phyloP scores from a whole-genome alignment of 2,888 invertebrate species.

The Pantelozetes paolii region DNA sequence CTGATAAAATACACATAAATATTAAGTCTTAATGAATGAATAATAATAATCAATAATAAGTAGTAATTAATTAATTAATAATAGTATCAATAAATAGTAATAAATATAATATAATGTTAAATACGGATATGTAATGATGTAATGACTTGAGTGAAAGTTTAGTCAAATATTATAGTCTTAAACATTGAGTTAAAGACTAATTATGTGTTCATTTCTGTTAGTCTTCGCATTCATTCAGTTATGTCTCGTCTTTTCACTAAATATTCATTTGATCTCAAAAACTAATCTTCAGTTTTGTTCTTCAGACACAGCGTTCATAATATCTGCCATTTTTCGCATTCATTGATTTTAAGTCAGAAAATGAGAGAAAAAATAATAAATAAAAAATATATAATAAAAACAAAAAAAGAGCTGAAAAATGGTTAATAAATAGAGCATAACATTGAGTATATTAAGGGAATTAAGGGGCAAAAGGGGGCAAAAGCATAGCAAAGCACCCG shows the following conservation, averaged over 20 bases:
- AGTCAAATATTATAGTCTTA: neutral
- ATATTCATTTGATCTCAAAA: neutral
- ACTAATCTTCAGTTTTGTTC: neutral
- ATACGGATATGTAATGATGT: slow-evolving; percentile 26
- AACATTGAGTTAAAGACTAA: neutral
- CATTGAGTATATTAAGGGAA: no score
- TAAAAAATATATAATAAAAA: neutral
- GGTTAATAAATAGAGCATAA: no score
- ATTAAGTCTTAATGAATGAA: neutral
- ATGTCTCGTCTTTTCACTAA: neutral
- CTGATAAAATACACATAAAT: neutral
- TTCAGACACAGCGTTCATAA: slow-evolving; percentile 19
- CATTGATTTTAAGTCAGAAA: neutral
- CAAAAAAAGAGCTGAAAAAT: no score
- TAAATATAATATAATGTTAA: neutral
- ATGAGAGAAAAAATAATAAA: neutral
- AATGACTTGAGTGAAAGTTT: slow-evolving; percentile 21
- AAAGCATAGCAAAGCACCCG: slow-evolving; percentile 12
- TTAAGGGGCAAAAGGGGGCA: neutral
- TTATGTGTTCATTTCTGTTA: neutral
- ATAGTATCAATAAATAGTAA: no score
- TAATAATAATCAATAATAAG: slow-evolving; percentile 28
- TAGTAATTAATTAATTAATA: slow-evolving; percentile 6
- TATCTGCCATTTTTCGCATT: slow-evolving; percentile 16
- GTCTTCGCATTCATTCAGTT: neutral